These are phyloP conservation scores for Thryonomys swinderianus DNA, from an alignment of 2,113 vertebrate species.

Conservation along the genomic window DNA sequence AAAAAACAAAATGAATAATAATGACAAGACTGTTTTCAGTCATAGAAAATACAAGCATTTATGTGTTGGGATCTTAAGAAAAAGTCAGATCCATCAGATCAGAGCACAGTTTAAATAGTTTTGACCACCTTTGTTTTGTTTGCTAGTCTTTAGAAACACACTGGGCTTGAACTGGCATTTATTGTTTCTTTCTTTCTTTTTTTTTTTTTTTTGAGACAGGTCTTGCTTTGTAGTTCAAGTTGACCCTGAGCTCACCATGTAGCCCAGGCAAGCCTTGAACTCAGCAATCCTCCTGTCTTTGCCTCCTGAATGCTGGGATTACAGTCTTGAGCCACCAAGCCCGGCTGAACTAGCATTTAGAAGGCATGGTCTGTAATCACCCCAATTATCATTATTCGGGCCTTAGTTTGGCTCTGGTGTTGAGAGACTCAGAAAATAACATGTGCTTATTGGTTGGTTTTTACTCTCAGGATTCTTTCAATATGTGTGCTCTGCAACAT, in stretches of 20 bases:
- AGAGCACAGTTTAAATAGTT: conserved; percentile 84
- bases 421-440: conserved; percentile 47
- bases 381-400: too few species aligned
- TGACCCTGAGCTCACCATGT: too few species aligned
- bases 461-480: not conserved
- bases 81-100: conserved; percentile 47
- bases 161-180: not conserved
- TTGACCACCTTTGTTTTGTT: conserved; percentile 84
- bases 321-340: too few species aligned
- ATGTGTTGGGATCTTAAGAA: conserved; percentile 76
- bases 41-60: conserved; percentile 71
- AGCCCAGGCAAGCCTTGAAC: too few species aligned
- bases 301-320: too few species aligned
- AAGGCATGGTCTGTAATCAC: conserved; percentile 33
- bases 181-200: too few species aligned
- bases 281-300: too few species aligned
- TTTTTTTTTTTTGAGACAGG: too few species aligned
- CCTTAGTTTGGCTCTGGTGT: too few species aligned
- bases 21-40: conserved; percentile 72
- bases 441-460: not conserved
- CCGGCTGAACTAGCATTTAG: too few species aligned
- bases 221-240: too few species aligned
- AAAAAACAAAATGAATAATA: not conserved
- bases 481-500: not conserved
- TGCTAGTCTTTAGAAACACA: conserved; percentile 82